Base-by-base conservation (phyloP, 2,113 vertebrate genomes). In the Podarcis cretensis region DNA sequence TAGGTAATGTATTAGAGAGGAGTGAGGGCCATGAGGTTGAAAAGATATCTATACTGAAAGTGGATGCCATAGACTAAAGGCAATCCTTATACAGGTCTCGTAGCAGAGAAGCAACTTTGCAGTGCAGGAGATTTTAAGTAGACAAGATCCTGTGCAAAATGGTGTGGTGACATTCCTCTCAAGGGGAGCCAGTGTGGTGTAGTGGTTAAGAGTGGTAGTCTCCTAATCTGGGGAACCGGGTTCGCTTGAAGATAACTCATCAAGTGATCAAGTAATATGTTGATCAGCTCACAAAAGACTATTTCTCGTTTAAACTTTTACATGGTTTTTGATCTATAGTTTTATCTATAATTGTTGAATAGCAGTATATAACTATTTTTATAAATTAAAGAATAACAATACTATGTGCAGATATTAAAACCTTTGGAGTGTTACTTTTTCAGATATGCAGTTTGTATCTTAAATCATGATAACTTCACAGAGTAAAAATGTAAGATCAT, bases 401-500 rank as follows among this genome's bases (percentile, higher is more conserved):
- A 54, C 10, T 54, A 54, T 54, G 10, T 10, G 2, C 48, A 54
- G 9, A 54, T 54, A 54, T 54, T 2, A 10, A 54, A 54, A 54
- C 48, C 48, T 8, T 35, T 82, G 23, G 37, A 43, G n/a, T 69
- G 35, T 14, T 68, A 40, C 27, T 82, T 82, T 75, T 75, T 37
- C 21, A 35, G 32, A 81, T 35, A 81, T 65, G 23, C 7, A 65
- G 30, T 6, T 82, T 83, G 18, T 83, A 83, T 69, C 68, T 69
- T 69, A 20, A 83, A n/a, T 69, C 87, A 30, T 59, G 35, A 20
- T 63, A 63, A 75, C 14, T 16, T 89, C 25, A 80, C 54, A 48
- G 86, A 92, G 48, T 4, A 88, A 92, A 92, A 91, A 10, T 27
- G 1, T 69, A 69, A 30, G 86, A 54, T 84, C 68, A 89, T 43